Percentiles rank a stretch among this genome's conserved stretches.
These are phyloP conservation scores for Dasyprocta punctata DNA, from an alignment of 2,113 vertebrate species.

Conservation along the genomic window DNA sequence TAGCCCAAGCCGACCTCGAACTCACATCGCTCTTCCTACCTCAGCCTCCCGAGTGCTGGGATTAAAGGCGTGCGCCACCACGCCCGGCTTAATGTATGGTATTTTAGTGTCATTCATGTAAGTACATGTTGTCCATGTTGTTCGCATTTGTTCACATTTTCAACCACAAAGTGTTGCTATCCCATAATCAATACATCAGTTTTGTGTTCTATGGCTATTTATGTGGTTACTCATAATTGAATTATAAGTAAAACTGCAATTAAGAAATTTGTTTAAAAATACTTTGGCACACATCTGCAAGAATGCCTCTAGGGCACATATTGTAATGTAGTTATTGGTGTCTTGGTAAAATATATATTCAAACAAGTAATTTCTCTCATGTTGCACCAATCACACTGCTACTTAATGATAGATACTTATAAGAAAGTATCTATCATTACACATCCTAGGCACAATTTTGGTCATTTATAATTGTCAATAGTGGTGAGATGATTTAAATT, in stretches of 20 bases:
- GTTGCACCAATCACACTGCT: not conserved
- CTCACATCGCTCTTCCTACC: too few relatives aligned
- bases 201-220: not conserved
- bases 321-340: not conserved
- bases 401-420: not conserved
- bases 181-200: not conserved
- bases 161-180: not conserved
- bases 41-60: too few relatives aligned
- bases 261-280: too few relatives aligned
- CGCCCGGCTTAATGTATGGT: too few relatives aligned
- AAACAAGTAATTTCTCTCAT: not conserved
- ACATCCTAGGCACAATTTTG: not conserved
- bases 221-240: not conserved
- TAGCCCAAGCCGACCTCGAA: too few relatives aligned
- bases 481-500: not conserved
- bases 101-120: not conserved
- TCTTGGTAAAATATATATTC: not conserved
- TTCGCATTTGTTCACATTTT: not conserved
- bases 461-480: not conserved
- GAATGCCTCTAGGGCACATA: not conserved
- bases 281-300: not conserved
- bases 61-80: too few relatives aligned
- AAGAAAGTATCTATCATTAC: not conserved
- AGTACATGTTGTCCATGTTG: not conserved
- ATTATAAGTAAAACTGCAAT: not conserved